phyloP scores from a whole-genome alignment of 2,888 invertebrate genomes.

The Meloe dianella region DNA sequence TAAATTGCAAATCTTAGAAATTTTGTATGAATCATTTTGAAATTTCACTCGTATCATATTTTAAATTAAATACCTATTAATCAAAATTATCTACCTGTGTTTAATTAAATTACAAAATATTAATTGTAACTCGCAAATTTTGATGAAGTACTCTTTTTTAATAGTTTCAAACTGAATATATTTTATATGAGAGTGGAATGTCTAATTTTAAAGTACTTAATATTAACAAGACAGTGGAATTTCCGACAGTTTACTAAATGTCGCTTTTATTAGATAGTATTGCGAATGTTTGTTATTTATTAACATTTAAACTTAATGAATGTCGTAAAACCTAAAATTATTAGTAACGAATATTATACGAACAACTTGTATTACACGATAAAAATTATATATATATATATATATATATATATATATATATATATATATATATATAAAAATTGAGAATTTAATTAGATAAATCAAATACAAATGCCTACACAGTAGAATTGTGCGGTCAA shows the following conservation, averaged over 20 bases:
- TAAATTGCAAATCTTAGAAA: constrained; percentile 11
- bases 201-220: constrained; percentile 10
- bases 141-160: not conserved
- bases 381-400: too few species aligned
- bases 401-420: not conserved
- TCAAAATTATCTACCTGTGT: not conserved
- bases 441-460: not conserved
- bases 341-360: not conserved
- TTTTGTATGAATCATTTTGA: not conserved
- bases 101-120: not conserved
- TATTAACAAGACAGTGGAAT: constrained; percentile 11
- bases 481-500: constrained; percentile 1
- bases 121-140: not conserved
- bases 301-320: constrained; percentile 3
- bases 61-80: not conserved
- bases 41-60: not conserved
- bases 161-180: too few species aligned
- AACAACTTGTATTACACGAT: not conserved
- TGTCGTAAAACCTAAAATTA: not conserved
- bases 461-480: not conserved
- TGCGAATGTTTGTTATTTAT: constrained; percentile 11
- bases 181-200: not conserved
- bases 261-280: constrained; percentile 12
- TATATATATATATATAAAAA: not conserved
- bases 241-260: constrained; percentile 9